Evolutionary conservation across 2,113 vertebrate genomes (phyloP).

Genomic region (Ramphastos sulfuratus): DNA sequence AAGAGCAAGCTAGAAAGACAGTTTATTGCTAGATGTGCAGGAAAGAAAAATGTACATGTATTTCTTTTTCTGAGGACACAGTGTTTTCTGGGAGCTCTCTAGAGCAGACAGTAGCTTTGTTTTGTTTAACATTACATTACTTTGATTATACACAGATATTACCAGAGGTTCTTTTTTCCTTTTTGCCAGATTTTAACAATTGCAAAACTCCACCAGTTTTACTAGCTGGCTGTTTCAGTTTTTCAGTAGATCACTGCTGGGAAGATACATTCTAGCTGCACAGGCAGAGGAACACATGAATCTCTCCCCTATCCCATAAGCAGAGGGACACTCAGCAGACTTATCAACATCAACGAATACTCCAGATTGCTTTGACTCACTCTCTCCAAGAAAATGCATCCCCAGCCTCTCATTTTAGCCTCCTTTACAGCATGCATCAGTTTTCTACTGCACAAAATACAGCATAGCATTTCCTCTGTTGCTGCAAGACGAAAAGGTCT

Average conservation of each 20-base stretch:
- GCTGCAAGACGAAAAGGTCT: rapidly evolving
- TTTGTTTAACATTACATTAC: neutral
- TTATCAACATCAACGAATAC: neutral
- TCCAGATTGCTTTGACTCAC: neutral
- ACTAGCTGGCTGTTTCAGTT: neutral
- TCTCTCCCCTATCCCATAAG: neutral
- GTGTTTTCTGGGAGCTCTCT: neutral
- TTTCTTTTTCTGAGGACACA: neutral
- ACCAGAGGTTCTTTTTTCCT: neutral
- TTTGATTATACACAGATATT: neutral
- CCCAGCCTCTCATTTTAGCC: neutral
- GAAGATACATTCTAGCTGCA: neutral
- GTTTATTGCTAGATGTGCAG: neutral
- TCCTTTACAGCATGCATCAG: neutral
- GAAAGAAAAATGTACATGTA: neutral
- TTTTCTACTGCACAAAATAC: neutral
- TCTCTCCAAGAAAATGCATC: neutral
- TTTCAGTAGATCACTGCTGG: constrained; percentile 12
- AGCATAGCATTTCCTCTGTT: neutral
- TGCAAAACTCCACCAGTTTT: neutral
- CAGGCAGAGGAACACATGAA: neutral
- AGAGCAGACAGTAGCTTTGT: neutral
- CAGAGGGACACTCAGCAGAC: neutral
- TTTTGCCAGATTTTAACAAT: neutral
- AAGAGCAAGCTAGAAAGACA: neutral